Conservation (phyloP, 2,888 invertebrate genomes). For the Sphaeridia pumilis region DNA sequence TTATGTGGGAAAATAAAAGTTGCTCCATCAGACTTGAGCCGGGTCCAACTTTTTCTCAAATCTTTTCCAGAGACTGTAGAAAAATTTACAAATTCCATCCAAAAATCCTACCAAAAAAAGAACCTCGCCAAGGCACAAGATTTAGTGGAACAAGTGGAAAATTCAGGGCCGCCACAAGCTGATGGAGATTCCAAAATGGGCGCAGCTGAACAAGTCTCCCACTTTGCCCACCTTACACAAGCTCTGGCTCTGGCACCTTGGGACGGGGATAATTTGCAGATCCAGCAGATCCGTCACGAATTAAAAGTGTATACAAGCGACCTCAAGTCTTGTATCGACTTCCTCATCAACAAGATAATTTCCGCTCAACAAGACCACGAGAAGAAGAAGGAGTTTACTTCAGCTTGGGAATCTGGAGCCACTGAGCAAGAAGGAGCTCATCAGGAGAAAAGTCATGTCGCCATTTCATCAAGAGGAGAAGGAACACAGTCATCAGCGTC, state of each 20-base stretch:
- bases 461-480: too few species aligned
- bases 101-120: constrained; percentile 11
- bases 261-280: background rate
- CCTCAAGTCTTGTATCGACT: background rate
- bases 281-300: too few species aligned
- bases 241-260: constrained; percentile 5
- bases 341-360: background rate
- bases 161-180: background rate
- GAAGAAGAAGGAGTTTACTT: background rate
- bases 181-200: too few species aligned
- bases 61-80: constrained; percentile 5
- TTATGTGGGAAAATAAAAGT: constrained; percentile 17
- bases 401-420: background rate
- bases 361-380: background rate
- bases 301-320: too few species aligned
- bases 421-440: too few species aligned
- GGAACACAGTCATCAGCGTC: too few species aligned
- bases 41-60: constrained; percentile 16
- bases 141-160: background rate
- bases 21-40: constrained; percentile 16
- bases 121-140: constrained; percentile 4
- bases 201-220: too few species aligned
- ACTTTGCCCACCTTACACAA: too few species aligned
- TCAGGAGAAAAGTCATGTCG: too few species aligned
- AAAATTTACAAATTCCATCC: constrained; percentile 16